phyloP scores from a whole-genome alignment of 2,113 vertebrate species.

The Budorcas taxicolor region DNA sequence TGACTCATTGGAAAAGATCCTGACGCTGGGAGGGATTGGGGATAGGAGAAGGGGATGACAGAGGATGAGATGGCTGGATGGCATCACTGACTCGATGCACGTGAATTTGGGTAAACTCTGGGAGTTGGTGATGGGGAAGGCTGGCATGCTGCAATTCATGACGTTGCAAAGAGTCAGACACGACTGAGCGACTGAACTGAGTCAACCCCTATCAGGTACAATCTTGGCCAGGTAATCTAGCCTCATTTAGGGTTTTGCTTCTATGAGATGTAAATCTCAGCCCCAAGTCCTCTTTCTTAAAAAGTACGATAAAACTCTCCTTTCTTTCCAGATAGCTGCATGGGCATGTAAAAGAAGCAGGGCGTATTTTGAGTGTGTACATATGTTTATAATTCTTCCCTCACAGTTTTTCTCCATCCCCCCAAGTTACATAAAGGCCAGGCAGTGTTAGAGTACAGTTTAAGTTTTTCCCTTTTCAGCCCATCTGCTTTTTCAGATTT shows the following conservation, averaged over 20 bases:
- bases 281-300: neutral
- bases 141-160: neutral
- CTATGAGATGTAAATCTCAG: neutral
- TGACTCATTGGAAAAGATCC: neutral
- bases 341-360: neutral
- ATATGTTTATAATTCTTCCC: neutral
- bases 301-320: neutral
- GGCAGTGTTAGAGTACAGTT: neutral
- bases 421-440: neutral
- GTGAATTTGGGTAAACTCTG: neutral
- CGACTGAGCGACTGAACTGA: neutral
- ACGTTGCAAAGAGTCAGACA: neutral
- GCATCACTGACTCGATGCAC: neutral
- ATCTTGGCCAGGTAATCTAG: neutral
- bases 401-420: neutral
- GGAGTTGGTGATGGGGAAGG: neutral
- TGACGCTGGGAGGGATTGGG: neutral
- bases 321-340: neutral
- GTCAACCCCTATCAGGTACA: neutral
- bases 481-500: neutral
- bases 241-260: neutral
- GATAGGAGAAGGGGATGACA: neutral
- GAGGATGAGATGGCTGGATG: neutral
- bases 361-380: neutral
- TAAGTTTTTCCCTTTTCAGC: neutral